Evolutionary conservation across 1,140 invertebrate genomes (phyloP).

Genomic region (Drosophila albomicans): DNA sequence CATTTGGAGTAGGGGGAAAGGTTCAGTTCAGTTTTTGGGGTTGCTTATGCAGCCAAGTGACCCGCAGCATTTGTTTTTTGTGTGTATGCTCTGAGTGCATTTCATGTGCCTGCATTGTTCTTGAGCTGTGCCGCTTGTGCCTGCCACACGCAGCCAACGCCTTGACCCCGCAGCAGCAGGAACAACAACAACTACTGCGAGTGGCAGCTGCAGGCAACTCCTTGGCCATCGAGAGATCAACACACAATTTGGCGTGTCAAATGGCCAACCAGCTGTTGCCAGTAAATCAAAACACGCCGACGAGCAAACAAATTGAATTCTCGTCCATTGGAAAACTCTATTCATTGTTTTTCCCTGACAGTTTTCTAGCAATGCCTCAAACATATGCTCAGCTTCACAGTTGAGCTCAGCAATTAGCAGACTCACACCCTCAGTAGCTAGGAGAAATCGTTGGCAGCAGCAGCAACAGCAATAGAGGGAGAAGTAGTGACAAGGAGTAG

Average conservation of each 20-base stretch:
- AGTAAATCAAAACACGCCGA: conserved; percentile 67
- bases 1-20: conserved; percentile 9
- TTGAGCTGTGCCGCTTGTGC: conserved; percentile 55
- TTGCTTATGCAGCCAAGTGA: conserved; percentile 54
- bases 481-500: background rate
- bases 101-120: conserved; percentile 58
- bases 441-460: too few species aligned
- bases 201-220: conserved; percentile 51
- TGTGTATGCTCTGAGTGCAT: conserved; percentile 14
- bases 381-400: conserved; percentile 79
- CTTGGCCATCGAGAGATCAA: conserved; percentile 68
- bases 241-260: conserved; percentile 60
- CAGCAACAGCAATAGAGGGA: too few species aligned
- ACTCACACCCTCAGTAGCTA: conserved; percentile 53
- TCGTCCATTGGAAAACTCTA: conserved; percentile 44
- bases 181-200: conserved; percentile 18
- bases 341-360: conserved; percentile 33
- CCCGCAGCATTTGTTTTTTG: conserved; percentile 63
- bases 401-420: conserved; percentile 64
- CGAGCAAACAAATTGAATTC: conserved; percentile 65
- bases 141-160: conserved; percentile 73
- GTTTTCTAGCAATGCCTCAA: conserved; percentile 6
- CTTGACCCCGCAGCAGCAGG: conserved; percentile 58
- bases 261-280: conserved; percentile 72
- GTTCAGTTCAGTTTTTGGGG: conserved; percentile 39